These are phyloP conservation scores for Anticlea derivata DNA, from an alignment of 2,888 invertebrate species.

Conservation along the genomic window DNA sequence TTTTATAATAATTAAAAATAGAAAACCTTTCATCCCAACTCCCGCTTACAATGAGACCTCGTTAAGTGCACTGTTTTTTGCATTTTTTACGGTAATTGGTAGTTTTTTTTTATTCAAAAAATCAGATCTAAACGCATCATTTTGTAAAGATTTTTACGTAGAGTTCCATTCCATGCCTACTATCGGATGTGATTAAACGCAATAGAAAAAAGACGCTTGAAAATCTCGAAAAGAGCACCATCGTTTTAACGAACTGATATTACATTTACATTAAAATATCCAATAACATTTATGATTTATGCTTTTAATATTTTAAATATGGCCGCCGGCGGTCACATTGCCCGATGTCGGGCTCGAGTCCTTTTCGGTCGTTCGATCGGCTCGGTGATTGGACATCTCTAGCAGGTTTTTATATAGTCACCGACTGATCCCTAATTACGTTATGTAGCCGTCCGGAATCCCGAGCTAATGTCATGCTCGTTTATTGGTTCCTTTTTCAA, in stretches of 20 bases:
- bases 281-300: slow-evolving; percentile 77
- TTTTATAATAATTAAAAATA: slow-evolving; percentile 74
- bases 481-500: slow-evolving; percentile 51
- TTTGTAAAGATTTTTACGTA: slow-evolving; percentile 22
- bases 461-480: slow-evolving; percentile 51
- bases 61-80: slow-evolving; percentile 65
- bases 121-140: slow-evolving; percentile 39
- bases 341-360: slow-evolving; percentile 48
- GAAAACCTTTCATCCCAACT: slow-evolving; percentile 47
- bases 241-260: slow-evolving; percentile 54
- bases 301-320: slow-evolving; percentile 77
- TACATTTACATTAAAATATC: slow-evolving; percentile 72
- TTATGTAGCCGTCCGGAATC: slow-evolving; percentile 59
- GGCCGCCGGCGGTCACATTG: slow-evolving; percentile 69
- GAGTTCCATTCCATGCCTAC: slow-evolving; percentile 27
- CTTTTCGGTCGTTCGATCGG: slow-evolving; percentile 59
- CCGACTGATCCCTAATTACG: slow-evolving; percentile 69
- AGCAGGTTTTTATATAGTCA: slow-evolving; percentile 56
- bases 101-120: slow-evolving; percentile 44
- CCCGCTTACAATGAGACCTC: slow-evolving; percentile 65
- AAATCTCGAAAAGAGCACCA: slow-evolving; percentile 39
- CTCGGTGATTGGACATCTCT: slow-evolving; percentile 67
- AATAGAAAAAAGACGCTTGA: slow-evolving; percentile 45
- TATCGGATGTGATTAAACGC: slow-evolving; percentile 48
- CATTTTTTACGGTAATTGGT: slow-evolving; percentile 53